Conservation (phyloP, 2,113 vertebrate species). For the Charina bottae region DNA sequence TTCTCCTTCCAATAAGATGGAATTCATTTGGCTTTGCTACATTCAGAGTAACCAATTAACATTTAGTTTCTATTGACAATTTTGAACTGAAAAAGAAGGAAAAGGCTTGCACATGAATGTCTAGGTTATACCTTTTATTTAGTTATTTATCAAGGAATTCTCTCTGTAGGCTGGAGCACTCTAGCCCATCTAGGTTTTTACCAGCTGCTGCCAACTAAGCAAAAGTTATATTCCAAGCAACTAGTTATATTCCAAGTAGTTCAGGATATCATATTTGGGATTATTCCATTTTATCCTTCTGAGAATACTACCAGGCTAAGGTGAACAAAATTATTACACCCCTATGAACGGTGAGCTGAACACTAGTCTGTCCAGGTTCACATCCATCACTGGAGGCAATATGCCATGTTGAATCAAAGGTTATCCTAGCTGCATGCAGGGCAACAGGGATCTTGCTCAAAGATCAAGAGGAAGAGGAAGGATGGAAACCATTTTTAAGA, state of each 20-base stretch:
- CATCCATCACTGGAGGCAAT: neutral
- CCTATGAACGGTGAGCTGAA: neutral
- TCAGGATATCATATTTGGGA: neutral
- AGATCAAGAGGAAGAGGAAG: neutral
- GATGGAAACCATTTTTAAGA: conserved; percentile 18
- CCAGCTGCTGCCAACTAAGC: neutral
- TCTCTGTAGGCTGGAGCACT: neutral
- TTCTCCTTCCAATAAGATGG: neutral
- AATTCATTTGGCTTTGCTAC: neutral
- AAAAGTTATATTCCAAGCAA: neutral
- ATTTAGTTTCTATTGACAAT: neutral
- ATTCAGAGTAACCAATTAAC: neutral
- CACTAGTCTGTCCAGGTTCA: neutral
- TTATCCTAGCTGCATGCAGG: conserved; percentile 10
- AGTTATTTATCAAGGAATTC: neutral
- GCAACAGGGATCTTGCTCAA: conserved; percentile 31
- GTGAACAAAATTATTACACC: neutral
- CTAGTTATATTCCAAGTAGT: neutral
- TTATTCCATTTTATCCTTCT: neutral
- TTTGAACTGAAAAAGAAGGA: neutral
- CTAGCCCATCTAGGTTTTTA: neutral
- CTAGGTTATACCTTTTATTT: neutral
- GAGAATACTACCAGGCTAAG: neutral
- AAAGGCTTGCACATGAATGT: neutral
- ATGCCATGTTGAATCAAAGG: neutral